Evolutionary conservation across 2,113 vertebrate genomes (phyloP), one percentile per base, ranked within the genome.

Genomic region (Nibea coibor): DNA sequence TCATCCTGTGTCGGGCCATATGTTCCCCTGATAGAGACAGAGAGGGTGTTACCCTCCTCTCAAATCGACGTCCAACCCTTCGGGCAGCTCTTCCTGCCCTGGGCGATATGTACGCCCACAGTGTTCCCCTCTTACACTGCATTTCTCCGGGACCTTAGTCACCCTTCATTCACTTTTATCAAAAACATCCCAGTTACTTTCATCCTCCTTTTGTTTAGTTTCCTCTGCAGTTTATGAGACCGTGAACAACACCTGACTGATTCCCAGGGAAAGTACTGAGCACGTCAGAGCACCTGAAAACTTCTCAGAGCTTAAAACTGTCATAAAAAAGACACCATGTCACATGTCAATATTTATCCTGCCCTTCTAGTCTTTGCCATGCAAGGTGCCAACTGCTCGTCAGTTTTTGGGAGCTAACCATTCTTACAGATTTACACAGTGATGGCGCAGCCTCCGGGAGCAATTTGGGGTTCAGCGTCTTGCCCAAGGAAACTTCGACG

Each of bases 21-120:
- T 84, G 82, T 85, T 91, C 69, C 82, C 58, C 74, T 76, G 87
- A 85, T 81, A 85, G 74, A 78, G 80, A 83, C 74, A 56, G 57
- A 57, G 66, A 84, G 88, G 88, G 88, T 81, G 90, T 89, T 74
- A 47, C 70, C 81, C 78, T 71, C n/a, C 42, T 76, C 63, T 85
- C 48, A 85, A 85, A 81, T 81, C 75, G 45, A 77, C 72, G 78
- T 82, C 80, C 62, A 81, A 61, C 47, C 76, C 63, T 81, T 78
- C 58, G 61, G 47, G 42, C 80, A 72, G 74, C 70, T 79, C 80
- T 88, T 89, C 85, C 90, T 89, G 87, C 31, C 74, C 75, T 31
- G 48, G 61, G 75, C 26, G 19, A 78, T 48, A 67, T 2, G 8
- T 4, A 82, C n/a, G 22, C 50, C 56, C 35, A 80, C 67, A 43